Evolutionary conservation across 2,113 vertebrate genomes (phyloP).

Genomic region (Ameiurus melas): DNA sequence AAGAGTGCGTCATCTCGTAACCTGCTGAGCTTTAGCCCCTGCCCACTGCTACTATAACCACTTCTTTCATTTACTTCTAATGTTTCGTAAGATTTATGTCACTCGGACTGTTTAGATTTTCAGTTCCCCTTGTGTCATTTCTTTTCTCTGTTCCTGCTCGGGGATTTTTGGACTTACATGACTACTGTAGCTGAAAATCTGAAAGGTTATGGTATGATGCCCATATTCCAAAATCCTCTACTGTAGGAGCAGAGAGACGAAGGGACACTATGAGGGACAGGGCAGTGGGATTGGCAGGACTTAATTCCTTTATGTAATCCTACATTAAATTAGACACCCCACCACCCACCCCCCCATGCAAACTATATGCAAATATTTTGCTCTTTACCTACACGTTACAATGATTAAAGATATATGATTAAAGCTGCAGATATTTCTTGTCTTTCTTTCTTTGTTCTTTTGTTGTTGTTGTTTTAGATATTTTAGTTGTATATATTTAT

Average conservation of each 20-base stretch:
- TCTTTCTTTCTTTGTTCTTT: neutral
- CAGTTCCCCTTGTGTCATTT: conserved; percentile 9
- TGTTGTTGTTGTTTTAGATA: neutral
- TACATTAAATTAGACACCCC: neutral
- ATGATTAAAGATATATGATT: neutral
- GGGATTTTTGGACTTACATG: conserved; percentile 63
- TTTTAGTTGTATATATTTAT: no score
- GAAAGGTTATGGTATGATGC: conserved; percentile 65
- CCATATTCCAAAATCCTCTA: conserved; percentile 38
- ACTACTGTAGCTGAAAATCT: conserved; percentile 63
- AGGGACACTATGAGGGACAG: conserved; percentile 18
- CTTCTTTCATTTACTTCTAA: no score
- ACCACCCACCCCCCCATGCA: neutral
- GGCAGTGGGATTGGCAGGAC: neutral
- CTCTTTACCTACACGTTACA: neutral
- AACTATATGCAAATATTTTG: neutral
- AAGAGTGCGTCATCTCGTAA: conserved; percentile 78
- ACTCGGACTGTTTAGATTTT: neutral
- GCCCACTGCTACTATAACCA: neutral
- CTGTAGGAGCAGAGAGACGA: neutral
- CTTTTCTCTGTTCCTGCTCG: conserved; percentile 40
- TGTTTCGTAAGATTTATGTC: neutral
- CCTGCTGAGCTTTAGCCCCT: neutral
- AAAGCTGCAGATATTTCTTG: neutral
- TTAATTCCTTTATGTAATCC: neutral